These are phyloP conservation scores for Rhodeus uyekii DNA, from an alignment of 2,797 vertebrate species.

Conservation along the genomic window DNA sequence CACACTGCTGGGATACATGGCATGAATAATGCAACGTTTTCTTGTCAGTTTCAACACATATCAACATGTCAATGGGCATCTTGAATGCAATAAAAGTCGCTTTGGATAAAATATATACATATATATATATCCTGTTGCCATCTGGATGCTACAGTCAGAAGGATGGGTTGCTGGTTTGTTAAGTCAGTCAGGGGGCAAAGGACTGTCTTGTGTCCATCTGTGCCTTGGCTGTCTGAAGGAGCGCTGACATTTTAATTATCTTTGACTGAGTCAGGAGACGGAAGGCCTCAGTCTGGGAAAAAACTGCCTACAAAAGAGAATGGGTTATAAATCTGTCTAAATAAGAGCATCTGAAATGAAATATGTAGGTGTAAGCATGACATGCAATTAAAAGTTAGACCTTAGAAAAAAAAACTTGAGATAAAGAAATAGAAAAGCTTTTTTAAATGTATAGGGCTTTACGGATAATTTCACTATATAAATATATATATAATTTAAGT, in stretches of 20 bases:
- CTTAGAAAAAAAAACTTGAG: background rate
- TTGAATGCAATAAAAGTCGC: no score
- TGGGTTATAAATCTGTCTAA: slow-evolving; percentile 41
- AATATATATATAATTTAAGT: background rate
- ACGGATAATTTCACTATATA: background rate
- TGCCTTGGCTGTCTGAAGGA: slow-evolving; percentile 48
- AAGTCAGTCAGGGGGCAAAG: slow-evolving; percentile 49
- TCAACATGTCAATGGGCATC: no score
- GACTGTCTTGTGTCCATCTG: slow-evolving; percentile 54
- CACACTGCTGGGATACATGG: background rate
- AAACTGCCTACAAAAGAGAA: slow-evolving; percentile 52
- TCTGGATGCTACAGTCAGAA: slow-evolving; percentile 45
- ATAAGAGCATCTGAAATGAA: slow-evolving; percentile 33
- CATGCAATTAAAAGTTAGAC: background rate
- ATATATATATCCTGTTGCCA: slow-evolving; percentile 28
- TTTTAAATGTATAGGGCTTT: background rate
- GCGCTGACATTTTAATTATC: slow-evolving; percentile 60
- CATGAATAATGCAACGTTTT: slow-evolving; percentile 33
- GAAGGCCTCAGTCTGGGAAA: slow-evolving; percentile 42
- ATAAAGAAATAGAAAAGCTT: background rate
- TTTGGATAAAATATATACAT: no score
- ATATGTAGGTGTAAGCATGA: slow-evolving; percentile 32
- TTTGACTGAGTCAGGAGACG: slow-evolving; percentile 42
- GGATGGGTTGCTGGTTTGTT: slow-evolving; percentile 46
- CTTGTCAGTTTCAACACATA: background rate